Evolutionary conservation across 2,888 invertebrate genomes (phyloP).

Genomic region (Seira sanloemensis): DNA sequence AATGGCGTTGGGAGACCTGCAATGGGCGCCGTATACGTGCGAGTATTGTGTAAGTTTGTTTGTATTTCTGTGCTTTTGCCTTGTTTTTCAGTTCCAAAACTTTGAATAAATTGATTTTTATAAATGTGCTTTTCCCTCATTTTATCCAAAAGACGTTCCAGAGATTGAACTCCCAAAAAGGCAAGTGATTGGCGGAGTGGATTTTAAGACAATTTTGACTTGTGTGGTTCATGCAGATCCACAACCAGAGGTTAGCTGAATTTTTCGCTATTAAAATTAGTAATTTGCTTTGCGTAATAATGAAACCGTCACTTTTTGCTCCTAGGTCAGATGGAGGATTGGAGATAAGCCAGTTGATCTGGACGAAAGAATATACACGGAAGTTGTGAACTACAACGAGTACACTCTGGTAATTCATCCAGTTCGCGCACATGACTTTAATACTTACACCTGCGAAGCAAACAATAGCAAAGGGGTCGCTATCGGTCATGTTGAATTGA

Average conservation of each 20-base stretch:
- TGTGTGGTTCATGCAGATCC: constrained; percentile 85
- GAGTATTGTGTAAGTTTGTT: constrained; percentile 83
- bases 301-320: background rate
- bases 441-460: constrained; percentile 87
- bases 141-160: constrained; percentile 81
- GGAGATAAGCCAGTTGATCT: constrained; percentile 59
- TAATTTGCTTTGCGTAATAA: background rate
- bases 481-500: constrained; percentile 84
- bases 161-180: constrained; percentile 81
- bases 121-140: background rate
- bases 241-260: constrained; percentile 81
- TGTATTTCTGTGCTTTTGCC: constrained; percentile 2
- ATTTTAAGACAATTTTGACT: constrained; percentile 82
- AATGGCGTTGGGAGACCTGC: constrained; percentile 87
- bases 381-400: constrained; percentile 78
- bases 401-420: constrained; percentile 83
- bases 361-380: constrained; percentile 77
- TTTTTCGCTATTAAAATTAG: background rate
- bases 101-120: background rate
- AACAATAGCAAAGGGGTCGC: constrained; percentile 85
- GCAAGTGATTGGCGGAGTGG: constrained; percentile 86
- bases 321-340: constrained; percentile 69
- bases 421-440: constrained; percentile 83
- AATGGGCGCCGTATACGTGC: constrained; percentile 81
- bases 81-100: constrained; percentile 9